Conservation (phyloP, 2,797 vertebrate genomes). For the Loriculus beryllinus region DNA sequence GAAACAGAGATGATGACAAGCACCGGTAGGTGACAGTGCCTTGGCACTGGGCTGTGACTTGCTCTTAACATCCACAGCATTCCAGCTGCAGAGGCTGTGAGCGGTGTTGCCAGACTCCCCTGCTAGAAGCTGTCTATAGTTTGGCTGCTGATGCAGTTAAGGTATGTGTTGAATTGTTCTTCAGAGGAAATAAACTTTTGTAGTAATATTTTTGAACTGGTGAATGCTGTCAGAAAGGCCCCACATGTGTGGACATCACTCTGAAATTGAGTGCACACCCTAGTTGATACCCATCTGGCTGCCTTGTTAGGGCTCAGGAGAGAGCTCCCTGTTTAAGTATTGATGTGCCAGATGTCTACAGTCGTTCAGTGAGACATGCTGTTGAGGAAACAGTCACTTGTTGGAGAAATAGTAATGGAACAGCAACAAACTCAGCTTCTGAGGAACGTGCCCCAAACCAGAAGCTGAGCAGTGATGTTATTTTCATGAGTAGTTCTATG, state of each 20-base stretch:
- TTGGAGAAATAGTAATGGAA: neutral
- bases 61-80: fast-evolving
- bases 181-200: slow-evolving; percentile 23
- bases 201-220: neutral
- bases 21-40: neutral
- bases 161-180: neutral
- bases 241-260: fast-evolving
- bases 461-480: neutral
- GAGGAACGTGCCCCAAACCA: neutral
- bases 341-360: neutral
- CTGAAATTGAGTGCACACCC: neutral
- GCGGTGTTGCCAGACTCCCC: neutral
- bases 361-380: neutral
- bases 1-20: slow-evolving; percentile 69
- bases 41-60: neutral
- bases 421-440: neutral
- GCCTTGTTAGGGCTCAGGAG: neutral
- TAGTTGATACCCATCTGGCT: neutral
- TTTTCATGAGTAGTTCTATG: neutral
- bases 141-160: neutral
- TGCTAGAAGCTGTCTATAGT: neutral
- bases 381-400: neutral
- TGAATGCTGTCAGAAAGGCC: neutral
- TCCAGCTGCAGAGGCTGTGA: neutral
- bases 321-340: neutral